Evolutionary conservation across 2,888 invertebrate genomes (phyloP).

Genomic region (Eilema sororculum): DNA sequence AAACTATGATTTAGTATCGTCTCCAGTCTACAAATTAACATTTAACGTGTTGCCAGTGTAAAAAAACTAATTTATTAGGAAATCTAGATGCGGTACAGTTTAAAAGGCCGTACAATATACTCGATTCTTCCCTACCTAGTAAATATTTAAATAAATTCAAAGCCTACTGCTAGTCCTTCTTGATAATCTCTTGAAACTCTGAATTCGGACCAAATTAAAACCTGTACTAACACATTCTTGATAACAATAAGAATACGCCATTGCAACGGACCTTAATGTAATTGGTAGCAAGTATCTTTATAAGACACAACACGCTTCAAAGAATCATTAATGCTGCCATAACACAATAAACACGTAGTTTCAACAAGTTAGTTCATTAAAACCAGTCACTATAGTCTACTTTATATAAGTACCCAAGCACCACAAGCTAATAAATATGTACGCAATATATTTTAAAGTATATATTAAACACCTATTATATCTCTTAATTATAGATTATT

Average conservation of each 20-base stretch:
- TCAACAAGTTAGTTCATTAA: slow-evolving; percentile 44
- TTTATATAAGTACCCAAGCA: slow-evolving; percentile 80
- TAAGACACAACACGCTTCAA: slow-evolving; percentile 10
- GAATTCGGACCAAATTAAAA: background rate
- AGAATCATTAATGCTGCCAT: slow-evolving; percentile 15
- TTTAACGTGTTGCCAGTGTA: too few species aligned
- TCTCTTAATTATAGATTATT: slow-evolving; percentile 64
- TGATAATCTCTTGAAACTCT: background rate
- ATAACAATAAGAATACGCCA: background rate
- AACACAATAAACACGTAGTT: slow-evolving; percentile 5
- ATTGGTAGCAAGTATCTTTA: background rate
- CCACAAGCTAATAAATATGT: slow-evolving; percentile 79
- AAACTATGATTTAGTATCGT: too few species aligned
- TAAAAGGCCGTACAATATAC: too few species aligned
- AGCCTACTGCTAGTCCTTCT: background rate
- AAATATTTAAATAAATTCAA: too few species aligned
- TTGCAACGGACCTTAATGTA: background rate
- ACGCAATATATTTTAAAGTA: slow-evolving; percentile 65
- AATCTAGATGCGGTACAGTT: too few species aligned
- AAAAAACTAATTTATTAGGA: too few species aligned
- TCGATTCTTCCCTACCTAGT: too few species aligned
- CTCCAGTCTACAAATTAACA: too few species aligned
- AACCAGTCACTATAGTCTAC: slow-evolving; percentile 67
- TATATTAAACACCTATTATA: slow-evolving; percentile 76
- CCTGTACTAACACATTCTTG: background rate